These are phyloP conservation scores for Hedya salicella DNA, from an alignment of 2,888 invertebrate genomes.

Conservation along the genomic window DNA sequence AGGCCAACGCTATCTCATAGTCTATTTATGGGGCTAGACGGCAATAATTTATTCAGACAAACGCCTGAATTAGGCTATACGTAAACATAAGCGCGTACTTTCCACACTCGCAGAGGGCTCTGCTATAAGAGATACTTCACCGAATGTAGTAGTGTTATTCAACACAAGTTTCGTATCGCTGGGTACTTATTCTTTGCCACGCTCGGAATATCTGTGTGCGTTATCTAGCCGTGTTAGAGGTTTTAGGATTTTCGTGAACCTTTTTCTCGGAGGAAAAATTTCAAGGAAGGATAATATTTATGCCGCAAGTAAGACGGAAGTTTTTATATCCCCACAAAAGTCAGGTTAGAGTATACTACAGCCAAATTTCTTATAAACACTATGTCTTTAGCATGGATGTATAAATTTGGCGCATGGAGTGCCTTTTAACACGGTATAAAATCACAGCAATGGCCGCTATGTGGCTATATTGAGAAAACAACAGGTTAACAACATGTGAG, in stretches of 20 bases:
- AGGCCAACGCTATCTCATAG: conserved; percentile 41
- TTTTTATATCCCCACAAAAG: conserved; percentile 35
- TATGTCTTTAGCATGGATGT: background rate
- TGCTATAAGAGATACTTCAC: conserved; percentile 9
- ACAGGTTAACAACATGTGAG: too few species aligned
- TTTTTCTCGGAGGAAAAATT: conserved; percentile 32
- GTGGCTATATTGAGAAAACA: too few species aligned
- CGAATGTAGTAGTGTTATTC: background rate
- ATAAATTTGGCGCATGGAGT: too few species aligned
- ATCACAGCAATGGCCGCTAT: too few species aligned
- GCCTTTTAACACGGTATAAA: too few species aligned
- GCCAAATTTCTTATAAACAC: conserved; percentile 18
- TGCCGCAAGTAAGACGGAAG: conserved; percentile 28
- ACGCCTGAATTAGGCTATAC: conserved; percentile 36
- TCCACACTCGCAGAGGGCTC: conserved; percentile 17
- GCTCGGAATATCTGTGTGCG: conserved; percentile 36
- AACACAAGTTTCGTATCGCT: conserved; percentile 4
- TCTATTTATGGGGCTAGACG: conserved; percentile 40
- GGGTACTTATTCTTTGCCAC: conserved; percentile 37
- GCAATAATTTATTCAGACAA: conserved; percentile 35
- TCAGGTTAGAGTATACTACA: conserved; percentile 26
- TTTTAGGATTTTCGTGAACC: conserved; percentile 42
- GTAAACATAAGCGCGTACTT: conserved; percentile 34
- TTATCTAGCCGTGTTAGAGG: conserved; percentile 42
- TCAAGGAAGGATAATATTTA: conserved; percentile 40